Evolutionary conservation across 2,797 vertebrate species (phyloP).

Genomic region (Lates japonicus): DNA sequence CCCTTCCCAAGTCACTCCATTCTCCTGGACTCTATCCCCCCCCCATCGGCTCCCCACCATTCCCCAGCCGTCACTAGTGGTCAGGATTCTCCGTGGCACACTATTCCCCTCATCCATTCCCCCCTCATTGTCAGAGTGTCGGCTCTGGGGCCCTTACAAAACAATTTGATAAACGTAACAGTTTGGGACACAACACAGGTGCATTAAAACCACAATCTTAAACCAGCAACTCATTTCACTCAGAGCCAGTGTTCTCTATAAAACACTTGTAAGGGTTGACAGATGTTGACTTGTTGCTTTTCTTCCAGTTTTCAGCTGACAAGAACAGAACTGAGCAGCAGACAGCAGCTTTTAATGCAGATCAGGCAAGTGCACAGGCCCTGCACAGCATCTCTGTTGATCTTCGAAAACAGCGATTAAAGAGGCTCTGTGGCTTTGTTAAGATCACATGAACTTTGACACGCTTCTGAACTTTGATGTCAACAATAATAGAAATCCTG

Average conservation of each 20-base stretch:
- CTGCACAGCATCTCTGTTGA: constrained; percentile 17
- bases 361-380: neutral
- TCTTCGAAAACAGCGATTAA: neutral
- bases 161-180: no score
- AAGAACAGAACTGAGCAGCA: neutral
- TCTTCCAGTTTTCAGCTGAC: constrained; percentile 1
- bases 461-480: neutral
- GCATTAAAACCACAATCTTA: no score
- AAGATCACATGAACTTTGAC: constrained; percentile 9
- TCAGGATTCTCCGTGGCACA: no score
- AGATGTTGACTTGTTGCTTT: neutral
- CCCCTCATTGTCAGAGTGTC: no score
- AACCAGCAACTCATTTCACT: neutral
- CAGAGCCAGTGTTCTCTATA: neutral
- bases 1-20: no score
- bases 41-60: no score
- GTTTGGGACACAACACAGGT: no score
- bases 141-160: no score
- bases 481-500: neutral
- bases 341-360: constrained; percentile 14
- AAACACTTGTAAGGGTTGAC: neutral
- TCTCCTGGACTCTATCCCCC: no score
- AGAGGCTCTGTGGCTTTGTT: neutral
- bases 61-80: no score
- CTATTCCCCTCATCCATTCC: no score